Evolutionary conservation across 2,888 invertebrate genomes (phyloP), one percentile per base, ranked within the genome.

Genomic region (Temnothorax rugatulus): DNA sequence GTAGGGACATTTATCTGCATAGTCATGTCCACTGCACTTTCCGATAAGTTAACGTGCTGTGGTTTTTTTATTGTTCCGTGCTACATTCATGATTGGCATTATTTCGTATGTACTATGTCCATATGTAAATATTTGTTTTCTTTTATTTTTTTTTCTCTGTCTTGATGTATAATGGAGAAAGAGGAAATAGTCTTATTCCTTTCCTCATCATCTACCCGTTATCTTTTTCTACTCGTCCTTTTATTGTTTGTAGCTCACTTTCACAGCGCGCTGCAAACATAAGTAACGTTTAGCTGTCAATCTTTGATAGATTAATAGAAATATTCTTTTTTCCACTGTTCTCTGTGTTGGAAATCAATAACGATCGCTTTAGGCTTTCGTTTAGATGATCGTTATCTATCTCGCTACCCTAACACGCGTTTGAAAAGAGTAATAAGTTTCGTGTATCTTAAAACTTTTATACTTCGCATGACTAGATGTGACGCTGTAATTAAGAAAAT

Each of bases 401-500:
- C 13, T 66, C 13, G 21, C 25, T 61, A 47, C 25, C 41, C 2
- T 7, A 18, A 38, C 41, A 9, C 21, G 41, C 29, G 25, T 54
- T 61, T n/a, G 21, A 15, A 15, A 50, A 50, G 44, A 41, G 54
- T 41, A 68, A 61, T 47, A 59, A 18, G 15, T 21, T n/a, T 50
- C n/a, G 29, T 69, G 64, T 50, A 57, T n/a, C n/a, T 41, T 8
- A n/a, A 52, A 29, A 54, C 29, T 44, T 47, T n/a, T 41, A n/a
- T n/a, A 15, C 34, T 75, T 73, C 5, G 21, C 64, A 38, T 50
- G 50, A n/a, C n/a, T 69, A 9, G 29, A n/a, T 29, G 77, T 77
- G 13, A 77, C 21, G 54, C 54, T 34, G 54, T 77, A 77, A 77
- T 77, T 77, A 77, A 68, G 54, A 68, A 44, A 77, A 77, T 69